Evolutionary conservation across 2,888 invertebrate species (phyloP), one percentile per base, ranked within the genome.

Genomic region (Coecobrya sp.): DNA sequence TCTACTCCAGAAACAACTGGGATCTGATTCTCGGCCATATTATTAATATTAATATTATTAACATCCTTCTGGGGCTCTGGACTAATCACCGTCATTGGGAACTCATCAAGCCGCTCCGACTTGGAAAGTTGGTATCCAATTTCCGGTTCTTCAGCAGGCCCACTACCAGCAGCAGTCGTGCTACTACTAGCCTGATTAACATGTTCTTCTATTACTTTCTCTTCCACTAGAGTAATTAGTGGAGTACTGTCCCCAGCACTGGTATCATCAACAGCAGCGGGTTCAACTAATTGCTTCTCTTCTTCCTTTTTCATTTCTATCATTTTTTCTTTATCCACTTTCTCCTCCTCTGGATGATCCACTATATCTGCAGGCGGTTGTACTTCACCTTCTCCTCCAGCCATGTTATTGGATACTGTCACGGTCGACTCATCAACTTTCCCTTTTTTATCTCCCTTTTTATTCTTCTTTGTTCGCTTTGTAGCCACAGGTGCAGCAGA

Each of bases 101-200:
- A 92, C 84, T 92, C 91, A 70, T 92, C 91, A 27, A 92, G 91
- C 27, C 91, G 7, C 36, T 92, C 91, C 16, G 91, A 92, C 59
- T 92, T 92, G 27, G 87, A 87, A 45, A 92, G 91, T 36, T 87
- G 87, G 70, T 92, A 92, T 45, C 91, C 87, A 82, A 92, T 92
- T 82, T 92, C 91, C 59, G 30, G 49, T 13, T 91, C 81, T 65
- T 13, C 68, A 49, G 13, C 36, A 36, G 7, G n/a, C n/a, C n/a
- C 49, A 79, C 22, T 76, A 22, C 11, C 62, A 36, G 65, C 62
- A 25, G 13, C 65, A 1, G 55, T 27, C 5, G 81, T 25, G n/a
- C 49, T 42, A 42, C 59, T 22, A 52, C 59, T 16, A 36, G 49
- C 36, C 36, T 55, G 68, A 82, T 59, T 36, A 27, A 19, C 59